Percentiles rank a stretch among this genome's conserved stretches.
phyloP scores from a whole-genome alignment of 2,888 invertebrate genomes.

The Prosopocoilus inquinatus region DNA sequence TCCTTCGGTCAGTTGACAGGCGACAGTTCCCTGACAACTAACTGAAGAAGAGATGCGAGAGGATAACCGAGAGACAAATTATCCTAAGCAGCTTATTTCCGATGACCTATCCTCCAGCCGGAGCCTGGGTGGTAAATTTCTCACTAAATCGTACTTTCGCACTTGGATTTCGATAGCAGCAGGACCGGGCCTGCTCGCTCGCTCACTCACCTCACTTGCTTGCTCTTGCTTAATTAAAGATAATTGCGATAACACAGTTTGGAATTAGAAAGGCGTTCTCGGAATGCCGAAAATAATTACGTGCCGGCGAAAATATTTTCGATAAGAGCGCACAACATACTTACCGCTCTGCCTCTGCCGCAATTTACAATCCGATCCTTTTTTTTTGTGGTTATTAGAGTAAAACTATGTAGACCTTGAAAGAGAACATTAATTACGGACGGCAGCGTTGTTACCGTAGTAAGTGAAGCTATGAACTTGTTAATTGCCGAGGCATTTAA shows the following conservation, averaged over 20 bases:
- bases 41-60: constrained; percentile 37
- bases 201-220: too few species aligned
- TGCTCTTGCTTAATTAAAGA: too few species aligned
- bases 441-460: neutral
- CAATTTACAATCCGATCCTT: neutral
- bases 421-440: neutral
- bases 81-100: constrained; percentile 37
- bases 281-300: too few species aligned
- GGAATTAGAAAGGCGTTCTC: too few species aligned
- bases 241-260: too few species aligned
- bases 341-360: too few species aligned
- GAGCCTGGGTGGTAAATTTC: constrained; percentile 3
- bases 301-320: too few species aligned
- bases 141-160: too few species aligned
- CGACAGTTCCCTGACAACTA: constrained; percentile 36
- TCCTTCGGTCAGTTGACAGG: constrained; percentile 34
- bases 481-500: constrained; percentile 1
- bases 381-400: constrained; percentile 2
- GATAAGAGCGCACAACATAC: too few species aligned
- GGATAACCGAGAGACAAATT: constrained; percentile 39
- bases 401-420: constrained; percentile 1
- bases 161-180: too few species aligned
- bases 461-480: constrained; percentile 4
- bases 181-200: too few species aligned
- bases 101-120: constrained; percentile 4